Evolutionary conservation across 2,113 vertebrate genomes (phyloP).

Genomic region (Trochalopteron elliotii): DNA sequence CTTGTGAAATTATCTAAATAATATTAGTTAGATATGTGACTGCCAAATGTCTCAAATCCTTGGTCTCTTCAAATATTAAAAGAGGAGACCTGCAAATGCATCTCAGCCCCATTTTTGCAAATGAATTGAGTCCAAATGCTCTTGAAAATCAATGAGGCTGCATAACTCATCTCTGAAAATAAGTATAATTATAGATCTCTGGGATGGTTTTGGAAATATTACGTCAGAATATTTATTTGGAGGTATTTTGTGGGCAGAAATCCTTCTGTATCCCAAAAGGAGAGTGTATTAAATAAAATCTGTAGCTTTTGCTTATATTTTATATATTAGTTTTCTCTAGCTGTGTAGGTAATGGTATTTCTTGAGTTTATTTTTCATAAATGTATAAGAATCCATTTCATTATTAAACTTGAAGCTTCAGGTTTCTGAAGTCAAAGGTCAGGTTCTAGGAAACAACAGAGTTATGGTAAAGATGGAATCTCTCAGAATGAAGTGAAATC

Average conservation of each 20-base stretch:
- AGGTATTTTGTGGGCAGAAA: background rate
- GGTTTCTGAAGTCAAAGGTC: conserved; percentile 62
- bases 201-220: background rate
- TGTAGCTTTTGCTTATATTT: background rate
- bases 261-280: background rate
- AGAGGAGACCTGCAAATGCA: background rate
- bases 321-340: background rate
- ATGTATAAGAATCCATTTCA: background rate
- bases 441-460: conserved; percentile 40
- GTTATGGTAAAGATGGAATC: conserved; percentile 52
- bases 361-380: background rate
- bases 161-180: background rate
- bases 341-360: background rate
- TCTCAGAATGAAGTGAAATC: conserved; percentile 85
- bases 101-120: background rate
- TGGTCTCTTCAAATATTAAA: background rate
- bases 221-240: background rate
- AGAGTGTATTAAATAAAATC: background rate
- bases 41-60: background rate
- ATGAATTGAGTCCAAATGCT: background rate
- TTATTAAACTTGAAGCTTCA: conserved; percentile 57
- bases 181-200: background rate
- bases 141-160: background rate
- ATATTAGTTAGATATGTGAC: background rate
- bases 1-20: background rate